phyloP scores from a whole-genome alignment of 2,888 invertebrate species.

The Eristalis pertinax region DNA sequence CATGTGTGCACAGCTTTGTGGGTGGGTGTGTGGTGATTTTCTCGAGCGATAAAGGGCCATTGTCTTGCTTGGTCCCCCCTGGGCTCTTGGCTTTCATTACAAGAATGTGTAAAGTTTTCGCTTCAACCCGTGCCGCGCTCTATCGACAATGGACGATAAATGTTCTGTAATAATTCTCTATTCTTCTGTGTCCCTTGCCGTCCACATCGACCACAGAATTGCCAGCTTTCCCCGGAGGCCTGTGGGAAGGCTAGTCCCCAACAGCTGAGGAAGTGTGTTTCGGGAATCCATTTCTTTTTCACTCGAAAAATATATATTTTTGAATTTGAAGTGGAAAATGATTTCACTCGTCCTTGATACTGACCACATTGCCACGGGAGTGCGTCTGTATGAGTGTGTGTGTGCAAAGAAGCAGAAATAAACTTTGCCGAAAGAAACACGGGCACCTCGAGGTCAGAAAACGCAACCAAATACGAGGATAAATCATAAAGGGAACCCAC shows the following conservation, averaged over 20 bases:
- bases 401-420: not conserved
- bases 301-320: not conserved
- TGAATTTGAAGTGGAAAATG: constrained; percentile 6
- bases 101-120: constrained; percentile 43
- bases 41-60: not conserved
- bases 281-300: constrained; percentile 5
- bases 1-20: not conserved
- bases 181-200: constrained; percentile 24
- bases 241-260: not conserved
- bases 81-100: constrained; percentile 43
- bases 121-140: constrained; percentile 11
- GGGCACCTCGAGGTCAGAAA: constrained; percentile 28
- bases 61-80: not conserved
- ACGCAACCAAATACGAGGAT: constrained; percentile 34
- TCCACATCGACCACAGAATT: constrained; percentile 8
- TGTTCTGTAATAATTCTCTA: constrained; percentile 44
- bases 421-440: not conserved
- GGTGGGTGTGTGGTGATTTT: not conserved
- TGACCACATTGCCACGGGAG: not conserved
- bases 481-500: constrained; percentile 66
- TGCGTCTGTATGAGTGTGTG: not conserved
- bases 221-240: not conserved
- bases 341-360: not conserved
- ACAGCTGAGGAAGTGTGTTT: not conserved
- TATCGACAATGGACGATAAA: constrained; percentile 42